phyloP scores from a whole-genome alignment of 2,888 invertebrate genomes.

The Stenodera caucasica region DNA sequence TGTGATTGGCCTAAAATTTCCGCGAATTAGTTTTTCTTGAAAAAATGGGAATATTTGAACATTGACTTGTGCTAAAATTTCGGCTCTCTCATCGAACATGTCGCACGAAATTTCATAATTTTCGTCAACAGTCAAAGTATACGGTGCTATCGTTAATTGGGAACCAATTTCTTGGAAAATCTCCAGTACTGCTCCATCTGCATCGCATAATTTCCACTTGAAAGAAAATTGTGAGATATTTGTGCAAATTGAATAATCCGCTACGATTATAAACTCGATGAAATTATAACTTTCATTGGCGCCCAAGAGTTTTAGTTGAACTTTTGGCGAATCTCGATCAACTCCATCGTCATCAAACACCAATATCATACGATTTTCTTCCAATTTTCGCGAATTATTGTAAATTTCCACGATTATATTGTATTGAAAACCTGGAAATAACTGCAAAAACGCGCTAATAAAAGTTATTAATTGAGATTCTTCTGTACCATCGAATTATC shows the following conservation, averaged over 20 bases:
- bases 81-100: slow-evolving; percentile 7
- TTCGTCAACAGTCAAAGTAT: slow-evolving; percentile 12
- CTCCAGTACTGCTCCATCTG: not conserved
- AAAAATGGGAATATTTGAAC: not conserved
- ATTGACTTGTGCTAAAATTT: slow-evolving; percentile 12
- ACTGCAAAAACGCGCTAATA: slow-evolving; percentile 16
- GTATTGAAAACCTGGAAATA: slow-evolving; percentile 25
- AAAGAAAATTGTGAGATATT: slow-evolving; percentile 16
- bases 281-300: not conserved
- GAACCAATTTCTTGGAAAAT: slow-evolving; percentile 11
- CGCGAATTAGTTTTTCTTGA: not conserved
- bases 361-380: slow-evolving; percentile 19
- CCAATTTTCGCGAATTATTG: slow-evolving; percentile 4
- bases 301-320: not conserved
- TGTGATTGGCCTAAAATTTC: slow-evolving; percentile 12
- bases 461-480: not conserved
- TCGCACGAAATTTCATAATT: slow-evolving; percentile 15
- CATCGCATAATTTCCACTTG: slow-evolving; percentile 19
- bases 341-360: slow-evolving; percentile 15
- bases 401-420: slow-evolving; percentile 19
- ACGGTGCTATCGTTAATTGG: slow-evolving; percentile 18
- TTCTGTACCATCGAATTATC: slow-evolving; percentile 18
- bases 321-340: not conserved
- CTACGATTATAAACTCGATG: not conserved
- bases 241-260: not conserved